phyloP scores from a whole-genome alignment of 2,888 invertebrate genomes.

The Vanessa cardui region DNA sequence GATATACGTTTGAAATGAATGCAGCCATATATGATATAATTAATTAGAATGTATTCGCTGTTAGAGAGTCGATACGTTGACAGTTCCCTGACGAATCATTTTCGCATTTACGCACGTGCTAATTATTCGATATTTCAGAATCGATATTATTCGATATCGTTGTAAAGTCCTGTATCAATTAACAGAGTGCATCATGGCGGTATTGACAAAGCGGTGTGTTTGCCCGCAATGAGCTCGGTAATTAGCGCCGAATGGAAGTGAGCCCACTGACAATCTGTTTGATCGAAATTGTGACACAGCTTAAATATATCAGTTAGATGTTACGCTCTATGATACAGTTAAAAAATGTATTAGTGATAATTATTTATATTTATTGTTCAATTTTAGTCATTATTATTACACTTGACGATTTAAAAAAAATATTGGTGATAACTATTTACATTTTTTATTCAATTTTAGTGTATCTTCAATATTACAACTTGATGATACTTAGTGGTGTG shows the following conservation, averaged over 20 bases:
- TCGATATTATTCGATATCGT: constrained; percentile 30
- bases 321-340: too few species aligned
- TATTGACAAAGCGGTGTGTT: constrained; percentile 52
- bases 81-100: neutral
- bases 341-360: too few species aligned
- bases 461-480: neutral
- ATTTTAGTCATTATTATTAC: neutral
- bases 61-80: neutral
- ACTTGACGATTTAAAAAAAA: neutral
- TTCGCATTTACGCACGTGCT: constrained; percentile 20
- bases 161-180: constrained; percentile 42
- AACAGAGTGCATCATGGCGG: constrained; percentile 38
- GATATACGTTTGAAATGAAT: too few species aligned
- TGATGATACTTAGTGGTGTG: too few species aligned
- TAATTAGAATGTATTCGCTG: too few species aligned
- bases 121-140: constrained; percentile 29
- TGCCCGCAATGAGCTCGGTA: constrained; percentile 51
- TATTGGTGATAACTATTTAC: too few species aligned
- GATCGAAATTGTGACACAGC: constrained; percentile 41
- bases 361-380: too few species aligned
- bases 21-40: too few species aligned
- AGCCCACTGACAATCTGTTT: constrained; percentile 48
- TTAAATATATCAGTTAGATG: constrained; percentile 19
- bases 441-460: too few species aligned
- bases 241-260: constrained; percentile 51